Evolutionary conservation across 2,797 vertebrate species (phyloP).

Genomic region (Gadopsis marmoratus): DNA sequence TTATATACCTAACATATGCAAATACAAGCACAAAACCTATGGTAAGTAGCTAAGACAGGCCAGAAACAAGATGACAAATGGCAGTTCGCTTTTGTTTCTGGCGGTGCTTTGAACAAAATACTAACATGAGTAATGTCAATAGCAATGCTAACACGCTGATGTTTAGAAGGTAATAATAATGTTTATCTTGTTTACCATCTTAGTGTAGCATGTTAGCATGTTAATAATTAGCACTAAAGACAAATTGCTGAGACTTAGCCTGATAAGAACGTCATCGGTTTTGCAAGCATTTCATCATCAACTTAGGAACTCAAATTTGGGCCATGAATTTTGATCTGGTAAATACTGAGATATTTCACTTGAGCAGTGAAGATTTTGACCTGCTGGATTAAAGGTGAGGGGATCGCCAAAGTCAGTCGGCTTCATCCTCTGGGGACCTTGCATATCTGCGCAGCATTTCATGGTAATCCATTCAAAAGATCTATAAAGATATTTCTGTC

Average conservation of each 20-base stretch:
- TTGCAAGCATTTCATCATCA: too few species aligned
- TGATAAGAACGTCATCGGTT: too few species aligned
- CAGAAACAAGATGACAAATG: background rate
- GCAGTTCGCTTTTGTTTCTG: too few species aligned
- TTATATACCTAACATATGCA: background rate
- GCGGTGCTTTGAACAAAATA: too few species aligned
- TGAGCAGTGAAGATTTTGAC: background rate
- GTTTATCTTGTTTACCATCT: too few species aligned
- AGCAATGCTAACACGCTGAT: background rate
- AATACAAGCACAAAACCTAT: constrained; percentile 1
- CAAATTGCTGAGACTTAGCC: too few species aligned
- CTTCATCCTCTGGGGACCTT: background rate
- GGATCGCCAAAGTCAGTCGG: background rate
- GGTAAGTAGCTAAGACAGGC: background rate
- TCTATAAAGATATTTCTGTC: background rate
- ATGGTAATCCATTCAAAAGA: too few species aligned
- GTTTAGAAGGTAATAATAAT: too few species aligned
- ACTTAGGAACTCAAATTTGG: background rate
- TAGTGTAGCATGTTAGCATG: too few species aligned
- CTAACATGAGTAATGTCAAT: background rate
- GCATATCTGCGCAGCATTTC: background rate
- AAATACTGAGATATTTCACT: background rate
- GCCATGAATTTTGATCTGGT: background rate
- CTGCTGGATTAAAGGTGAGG: background rate
- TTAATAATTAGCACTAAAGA: too few species aligned